Percentiles rank a stretch among this genome's conserved stretches.
Conservation (phyloP, 2,113 vertebrate species). For the Malurus cyaneus region DNA sequence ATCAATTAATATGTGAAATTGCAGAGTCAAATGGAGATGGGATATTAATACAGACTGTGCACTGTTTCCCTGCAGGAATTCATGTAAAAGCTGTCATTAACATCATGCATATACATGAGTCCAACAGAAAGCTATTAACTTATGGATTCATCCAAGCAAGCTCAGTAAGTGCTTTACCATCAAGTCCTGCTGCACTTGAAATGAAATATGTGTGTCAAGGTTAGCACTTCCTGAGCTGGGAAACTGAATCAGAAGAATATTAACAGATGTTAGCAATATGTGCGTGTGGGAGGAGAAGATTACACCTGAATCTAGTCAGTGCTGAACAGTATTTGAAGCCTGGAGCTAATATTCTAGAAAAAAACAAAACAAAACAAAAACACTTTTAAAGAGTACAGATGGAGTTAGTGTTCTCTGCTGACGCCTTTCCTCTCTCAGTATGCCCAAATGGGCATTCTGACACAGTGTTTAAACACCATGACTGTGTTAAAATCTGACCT, state of each 20-base stretch:
- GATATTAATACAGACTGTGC: conserved; percentile 2
- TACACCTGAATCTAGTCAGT: conserved; percentile 38
- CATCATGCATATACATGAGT: conserved; percentile 52
- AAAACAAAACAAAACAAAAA: not conserved
- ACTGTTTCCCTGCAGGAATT: conserved; percentile 14
- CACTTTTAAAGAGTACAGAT: not conserved
- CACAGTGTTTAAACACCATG: not conserved
- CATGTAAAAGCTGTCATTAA: conserved; percentile 54
- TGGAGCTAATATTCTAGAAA: not conserved
- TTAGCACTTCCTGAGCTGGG: conserved; percentile 10
- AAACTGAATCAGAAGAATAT: conserved; percentile 18
- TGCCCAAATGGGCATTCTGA: not conserved
- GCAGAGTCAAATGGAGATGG: not conserved
- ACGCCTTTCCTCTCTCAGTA: not conserved
- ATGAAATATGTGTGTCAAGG: conserved; percentile 39
- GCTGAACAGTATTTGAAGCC: not conserved
- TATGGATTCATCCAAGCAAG: not conserved
- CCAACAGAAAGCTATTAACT: conserved; percentile 40
- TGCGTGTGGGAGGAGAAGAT: conserved; percentile 37
- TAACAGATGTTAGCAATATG: conserved; percentile 26
- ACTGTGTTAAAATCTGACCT: not conserved
- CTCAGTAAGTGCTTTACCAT: conserved; percentile 55
- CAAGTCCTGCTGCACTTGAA: not conserved
- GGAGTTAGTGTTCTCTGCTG: not conserved
- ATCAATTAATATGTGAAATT: conserved; percentile 46